Conservation (phyloP, 2,888 invertebrate genomes). For the Tricholauxania praeusta region DNA sequence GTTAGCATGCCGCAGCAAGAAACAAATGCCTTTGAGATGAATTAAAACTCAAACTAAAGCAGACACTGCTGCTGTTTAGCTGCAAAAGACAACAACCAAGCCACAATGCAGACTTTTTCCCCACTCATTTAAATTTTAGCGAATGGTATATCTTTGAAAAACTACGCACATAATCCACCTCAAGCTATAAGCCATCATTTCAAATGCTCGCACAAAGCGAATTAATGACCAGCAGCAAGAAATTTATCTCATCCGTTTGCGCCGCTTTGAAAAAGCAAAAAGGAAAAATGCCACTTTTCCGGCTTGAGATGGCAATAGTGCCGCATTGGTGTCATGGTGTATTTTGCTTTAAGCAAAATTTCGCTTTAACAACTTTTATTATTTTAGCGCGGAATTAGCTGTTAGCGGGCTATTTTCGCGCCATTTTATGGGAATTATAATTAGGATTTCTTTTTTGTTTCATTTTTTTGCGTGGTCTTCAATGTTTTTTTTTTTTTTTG, state of each 20-base stretch:
- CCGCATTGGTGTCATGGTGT: not conserved
- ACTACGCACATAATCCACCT: not conserved
- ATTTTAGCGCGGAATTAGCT: not conserved
- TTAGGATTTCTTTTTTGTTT: constrained; percentile 40
- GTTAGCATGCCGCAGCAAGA: no score
- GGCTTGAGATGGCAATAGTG: not conserved
- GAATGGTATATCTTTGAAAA: not conserved
- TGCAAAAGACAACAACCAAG: not conserved
- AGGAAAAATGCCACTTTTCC: not conserved
- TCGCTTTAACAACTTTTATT: constrained; percentile 7
- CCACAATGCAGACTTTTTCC: not conserved
- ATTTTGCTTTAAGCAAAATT: not conserved
- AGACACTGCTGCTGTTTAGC: constrained; percentile 51
- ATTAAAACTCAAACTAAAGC: constrained; percentile 57
- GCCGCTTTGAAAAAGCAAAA: not conserved
- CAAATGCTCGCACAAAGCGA: constrained; percentile 11
- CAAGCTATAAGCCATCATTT: constrained; percentile 1
- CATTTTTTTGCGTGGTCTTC: not conserved
- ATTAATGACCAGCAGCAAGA: constrained; percentile 24
- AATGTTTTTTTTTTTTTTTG: not conserved
- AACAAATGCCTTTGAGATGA: not conserved
- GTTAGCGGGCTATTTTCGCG: not conserved
- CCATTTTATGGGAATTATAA: constrained; percentile 43
- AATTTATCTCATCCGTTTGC: not conserved
- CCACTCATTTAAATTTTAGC: not conserved